These are phyloP conservation scores for Ictalurus punctatus DNA, from an alignment of 2,113 vertebrate genomes.

Conservation along the genomic window DNA sequence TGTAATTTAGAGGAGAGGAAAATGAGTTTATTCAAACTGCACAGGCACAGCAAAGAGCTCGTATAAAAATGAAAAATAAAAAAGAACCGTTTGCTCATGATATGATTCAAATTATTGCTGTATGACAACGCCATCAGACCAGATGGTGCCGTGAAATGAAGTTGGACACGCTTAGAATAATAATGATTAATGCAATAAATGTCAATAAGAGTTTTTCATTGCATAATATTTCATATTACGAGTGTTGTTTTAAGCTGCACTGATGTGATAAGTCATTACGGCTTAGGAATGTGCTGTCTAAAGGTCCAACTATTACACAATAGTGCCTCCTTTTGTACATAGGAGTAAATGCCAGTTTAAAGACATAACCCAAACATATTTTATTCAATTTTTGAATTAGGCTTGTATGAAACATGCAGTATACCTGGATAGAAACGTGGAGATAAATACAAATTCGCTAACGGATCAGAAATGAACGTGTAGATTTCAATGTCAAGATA, in stretches of 20 bases:
- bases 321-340: not conserved
- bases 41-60: not conserved
- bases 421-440: not conserved
- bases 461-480: not conserved
- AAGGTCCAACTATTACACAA: not conserved
- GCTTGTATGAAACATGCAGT: not conserved
- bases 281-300: not conserved
- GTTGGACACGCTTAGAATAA: not conserved
- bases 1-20: constrained; percentile 4
- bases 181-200: not conserved
- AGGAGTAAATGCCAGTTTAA: not conserved
- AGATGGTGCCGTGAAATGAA: constrained; percentile 24
- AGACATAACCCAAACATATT: not conserved
- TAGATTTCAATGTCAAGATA: not conserved
- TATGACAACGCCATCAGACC: not conserved
- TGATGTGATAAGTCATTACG: not conserved
- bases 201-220: not conserved
- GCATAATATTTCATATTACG: not conserved
- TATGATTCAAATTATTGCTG: not conserved
- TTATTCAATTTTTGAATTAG: not conserved
- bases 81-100: not conserved
- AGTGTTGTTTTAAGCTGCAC: not conserved
- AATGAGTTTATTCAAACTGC: constrained; percentile 13
- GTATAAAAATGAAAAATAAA: not conserved
- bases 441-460: not conserved